A percentile compares a stretch with the other conserved stretches of the same genome.
phyloP scores from a whole-genome alignment of 2,113 vertebrate genomes.

The Caracal caracal region DNA sequence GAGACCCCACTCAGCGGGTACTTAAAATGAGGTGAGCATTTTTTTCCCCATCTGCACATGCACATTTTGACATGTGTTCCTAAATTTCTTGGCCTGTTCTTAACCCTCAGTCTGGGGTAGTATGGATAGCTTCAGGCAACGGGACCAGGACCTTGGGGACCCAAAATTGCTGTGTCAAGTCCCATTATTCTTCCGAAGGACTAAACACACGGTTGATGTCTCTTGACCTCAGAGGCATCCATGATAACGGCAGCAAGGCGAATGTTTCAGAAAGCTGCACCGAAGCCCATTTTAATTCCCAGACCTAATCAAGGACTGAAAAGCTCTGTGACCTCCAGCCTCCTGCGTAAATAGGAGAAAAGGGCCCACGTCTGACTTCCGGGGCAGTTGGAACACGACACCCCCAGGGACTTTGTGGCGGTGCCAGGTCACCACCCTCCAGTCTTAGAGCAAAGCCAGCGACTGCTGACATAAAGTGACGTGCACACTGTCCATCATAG shows the following conservation, averaged over 20 bases:
- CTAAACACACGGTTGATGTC: background rate
- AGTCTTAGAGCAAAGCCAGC: no score
- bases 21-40: background rate
- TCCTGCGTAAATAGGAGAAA: background rate
- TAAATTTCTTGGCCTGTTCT: background rate
- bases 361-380: background rate
- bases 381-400: background rate
- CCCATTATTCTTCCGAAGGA: background rate
- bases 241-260: background rate
- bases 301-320: background rate
- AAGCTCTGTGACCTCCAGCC: background rate
- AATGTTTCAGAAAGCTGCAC: background rate
- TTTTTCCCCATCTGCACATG: background rate
- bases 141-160: background rate
- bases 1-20: background rate
- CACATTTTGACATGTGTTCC: background rate
- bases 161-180: background rate
- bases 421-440: background rate
- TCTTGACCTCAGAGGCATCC: background rate
- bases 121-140: background rate
- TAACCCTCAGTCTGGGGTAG: background rate
- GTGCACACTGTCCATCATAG: no score
- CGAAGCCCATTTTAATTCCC: background rate
- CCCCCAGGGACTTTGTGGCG: no score
- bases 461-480: no score